Evolutionary conservation across 2,113 vertebrate species (phyloP).

Genomic region (Callipepla squamata): DNA sequence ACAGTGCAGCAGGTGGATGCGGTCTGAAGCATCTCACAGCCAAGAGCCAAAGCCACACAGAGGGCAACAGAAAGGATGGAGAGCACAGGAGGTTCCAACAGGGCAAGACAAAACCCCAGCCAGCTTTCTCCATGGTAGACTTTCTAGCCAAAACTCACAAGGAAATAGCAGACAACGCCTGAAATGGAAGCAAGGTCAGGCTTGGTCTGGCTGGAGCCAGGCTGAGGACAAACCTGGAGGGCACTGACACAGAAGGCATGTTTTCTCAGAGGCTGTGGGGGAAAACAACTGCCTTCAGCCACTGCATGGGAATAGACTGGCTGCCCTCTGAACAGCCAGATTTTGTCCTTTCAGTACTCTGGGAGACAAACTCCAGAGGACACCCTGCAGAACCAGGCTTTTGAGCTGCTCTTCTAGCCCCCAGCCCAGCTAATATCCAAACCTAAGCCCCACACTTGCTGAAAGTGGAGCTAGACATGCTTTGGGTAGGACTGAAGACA

Average conservation of each 20-base stretch:
- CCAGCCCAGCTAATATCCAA: neutral
- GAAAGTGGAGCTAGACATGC: neutral
- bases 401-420: neutral
- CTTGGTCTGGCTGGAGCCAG: slow-evolving; percentile 8
- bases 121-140: neutral
- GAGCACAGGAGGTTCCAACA: slow-evolving; percentile 14
- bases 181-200: slow-evolving; percentile 23
- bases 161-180: neutral
- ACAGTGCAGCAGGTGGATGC: no score
- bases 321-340: neutral
- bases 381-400: neutral
- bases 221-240: slow-evolving; percentile 20
- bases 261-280: neutral
- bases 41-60: slow-evolving; percentile 37
- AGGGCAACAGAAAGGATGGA: neutral
- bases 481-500: neutral
- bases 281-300: neutral
- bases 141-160: slow-evolving; percentile 30
- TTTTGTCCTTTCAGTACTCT: neutral
- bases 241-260: neutral
- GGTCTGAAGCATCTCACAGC: neutral
- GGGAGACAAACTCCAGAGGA: neutral
- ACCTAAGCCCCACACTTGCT: neutral
- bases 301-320: neutral
- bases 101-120: neutral